Percentiles rank a stretch among this genome's conserved stretches.
Conservation (phyloP, 2,888 invertebrate species). For the Morpho achilles region DNA sequence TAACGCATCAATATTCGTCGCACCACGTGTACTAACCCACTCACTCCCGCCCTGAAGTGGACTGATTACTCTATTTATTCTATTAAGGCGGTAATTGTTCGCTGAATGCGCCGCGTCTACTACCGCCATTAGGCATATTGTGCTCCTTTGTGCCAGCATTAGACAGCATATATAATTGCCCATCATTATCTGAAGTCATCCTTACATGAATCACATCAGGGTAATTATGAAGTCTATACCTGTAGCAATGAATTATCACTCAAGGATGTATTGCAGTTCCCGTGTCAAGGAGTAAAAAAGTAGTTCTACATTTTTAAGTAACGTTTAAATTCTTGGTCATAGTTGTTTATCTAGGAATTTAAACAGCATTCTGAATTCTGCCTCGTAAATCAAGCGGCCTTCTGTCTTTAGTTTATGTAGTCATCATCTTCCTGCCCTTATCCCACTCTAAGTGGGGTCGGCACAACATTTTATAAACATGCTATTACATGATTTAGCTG, state of each 20-base stretch:
- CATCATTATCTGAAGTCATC: conserved; percentile 22
- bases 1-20: conserved; percentile 30
- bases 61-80: conserved; percentile 77
- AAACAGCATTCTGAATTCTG: too few relatives aligned
- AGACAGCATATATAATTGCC: conserved; percentile 33
- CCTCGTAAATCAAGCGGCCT: too few relatives aligned
- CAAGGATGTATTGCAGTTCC: too few relatives aligned
- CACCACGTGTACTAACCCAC: conserved; percentile 36
- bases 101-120: conserved; percentile 59
- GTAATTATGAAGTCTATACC: neutral
- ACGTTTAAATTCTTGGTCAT: too few relatives aligned
- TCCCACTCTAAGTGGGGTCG: too few relatives aligned
- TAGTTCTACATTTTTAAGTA: too few relatives aligned
- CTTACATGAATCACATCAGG: conserved; percentile 3
- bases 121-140: conserved; percentile 66
- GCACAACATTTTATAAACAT: too few relatives aligned
- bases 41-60: conserved; percentile 55
- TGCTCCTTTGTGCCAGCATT: conserved; percentile 43
- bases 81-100: conserved; percentile 73
- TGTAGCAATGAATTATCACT: neutral
- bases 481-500: too few relatives aligned
- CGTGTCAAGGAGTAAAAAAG: too few relatives aligned
- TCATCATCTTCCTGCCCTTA: too few relatives aligned
- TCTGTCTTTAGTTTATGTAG: too few relatives aligned
- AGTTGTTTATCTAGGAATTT: too few relatives aligned